Base-by-base conservation (phyloP, 2,797 vertebrate genomes). In the Anisognathus igniventris region DNA sequence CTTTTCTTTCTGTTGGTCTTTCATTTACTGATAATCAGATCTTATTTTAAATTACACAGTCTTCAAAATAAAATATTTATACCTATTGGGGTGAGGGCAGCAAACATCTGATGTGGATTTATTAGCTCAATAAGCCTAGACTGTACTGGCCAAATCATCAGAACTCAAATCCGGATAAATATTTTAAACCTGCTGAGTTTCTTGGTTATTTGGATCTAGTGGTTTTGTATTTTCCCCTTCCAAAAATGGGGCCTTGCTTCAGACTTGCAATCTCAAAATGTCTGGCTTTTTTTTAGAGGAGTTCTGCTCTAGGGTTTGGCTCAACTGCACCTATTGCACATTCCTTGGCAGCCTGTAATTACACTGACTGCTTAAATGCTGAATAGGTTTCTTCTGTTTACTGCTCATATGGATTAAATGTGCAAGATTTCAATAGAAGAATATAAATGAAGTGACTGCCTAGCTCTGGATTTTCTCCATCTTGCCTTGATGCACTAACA, bases 401-500 rank as follows among this genome's bases (percentile, higher is more conserved):
- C 81, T 86, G 72, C 81, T 92, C 53, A 53, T 64, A 57, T 57
- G 72, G 81, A 86, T 94, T 93, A 87, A 72, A 89, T 66, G 12
- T 91, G 81, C 75, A 93, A 77, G 61, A 75, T 90, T 95, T 90
- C 54, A 39, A 27, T 25, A 68, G 64, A 80, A 85, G 78, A 61
- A 53, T 83, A 92, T 67, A 89, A 96, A 95, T 91, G 16, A 93
- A 91, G 54, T 88, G 84, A 40, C 81, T 93, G 74, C 65, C 54
- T 79, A 61, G 81, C 84, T 92, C 91, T 95, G 93, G 75, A 80
- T 92, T 92, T 92, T 93, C 75, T 94, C 86, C 68, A 75, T 92
- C 78, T 91, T 95, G 35, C 16, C 72, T 80, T 92, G 73, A 47
- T 87, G 45, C 54, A 74, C 84, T 93, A 77, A 95, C 12, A 2